These are phyloP conservation scores for Nilaparvata lugens DNA, from an alignment of 1,140 invertebrate species.

Conservation along the genomic window DNA sequence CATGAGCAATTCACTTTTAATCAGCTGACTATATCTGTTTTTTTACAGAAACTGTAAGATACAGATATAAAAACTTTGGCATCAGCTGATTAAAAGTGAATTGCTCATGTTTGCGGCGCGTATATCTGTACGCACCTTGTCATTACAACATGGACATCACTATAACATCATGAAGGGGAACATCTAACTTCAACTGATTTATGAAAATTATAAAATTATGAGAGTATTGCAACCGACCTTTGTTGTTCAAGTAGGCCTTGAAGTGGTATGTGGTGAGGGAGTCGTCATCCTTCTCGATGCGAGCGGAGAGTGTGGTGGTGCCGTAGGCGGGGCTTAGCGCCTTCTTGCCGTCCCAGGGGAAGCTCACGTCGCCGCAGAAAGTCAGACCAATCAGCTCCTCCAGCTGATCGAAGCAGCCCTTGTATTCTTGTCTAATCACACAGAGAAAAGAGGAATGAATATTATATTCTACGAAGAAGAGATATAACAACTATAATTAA, in stretches of 20 bases:
- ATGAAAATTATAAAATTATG: too few species aligned
- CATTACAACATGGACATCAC: too few species aligned
- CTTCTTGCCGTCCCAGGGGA: constrained; percentile 42
- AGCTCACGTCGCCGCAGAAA: constrained; percentile 52
- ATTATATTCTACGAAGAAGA: background rate
- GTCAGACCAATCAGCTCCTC: constrained; percentile 53
- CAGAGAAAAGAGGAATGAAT: background rate
- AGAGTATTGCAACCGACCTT: constrained; percentile 18
- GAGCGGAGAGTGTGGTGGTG: constrained; percentile 45
- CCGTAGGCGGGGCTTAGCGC: constrained; percentile 43
- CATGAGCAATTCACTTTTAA: too few species aligned
- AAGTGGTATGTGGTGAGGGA: constrained; percentile 48
- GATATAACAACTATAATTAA: too few species aligned
- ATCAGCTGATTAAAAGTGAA: too few species aligned
- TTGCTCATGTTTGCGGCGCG: too few species aligned
- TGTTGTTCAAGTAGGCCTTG: constrained; percentile 35
- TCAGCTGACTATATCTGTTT: too few species aligned
- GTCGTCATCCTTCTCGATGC: constrained; percentile 52
- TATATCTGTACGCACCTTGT: too few species aligned
- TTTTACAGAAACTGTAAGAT: too few species aligned
- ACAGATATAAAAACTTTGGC: too few species aligned
- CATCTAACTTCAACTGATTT: too few species aligned
- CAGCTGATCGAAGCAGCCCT: constrained; percentile 62
- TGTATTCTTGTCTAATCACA: constrained; percentile 39
- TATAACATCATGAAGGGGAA: too few species aligned